These are phyloP conservation scores for Catotricha subobsoleta DNA, from an alignment of 2,888 invertebrate species.

Conservation along the genomic window DNA sequence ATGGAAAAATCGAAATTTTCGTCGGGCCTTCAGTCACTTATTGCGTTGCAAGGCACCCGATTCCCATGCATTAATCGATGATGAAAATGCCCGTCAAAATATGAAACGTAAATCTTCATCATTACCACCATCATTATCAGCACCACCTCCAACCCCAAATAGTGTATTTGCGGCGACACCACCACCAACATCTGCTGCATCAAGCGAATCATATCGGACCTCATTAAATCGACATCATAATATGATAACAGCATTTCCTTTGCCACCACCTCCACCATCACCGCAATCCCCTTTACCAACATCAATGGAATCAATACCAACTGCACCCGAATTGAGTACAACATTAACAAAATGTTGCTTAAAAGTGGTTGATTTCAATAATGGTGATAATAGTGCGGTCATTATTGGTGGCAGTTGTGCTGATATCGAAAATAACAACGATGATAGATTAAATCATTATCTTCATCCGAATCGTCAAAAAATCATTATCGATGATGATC, in stretches of 20 bases:
- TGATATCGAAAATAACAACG: slow-evolving; percentile 4
- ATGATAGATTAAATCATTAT: neutral
- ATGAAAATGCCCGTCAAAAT: slow-evolving; percentile 4
- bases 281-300: neutral
- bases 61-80: slow-evolving; percentile 7
- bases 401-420: too few relatives aligned
- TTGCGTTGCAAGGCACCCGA: slow-evolving; percentile 47
- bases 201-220: neutral
- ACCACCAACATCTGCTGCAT: neutral
- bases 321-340: slow-evolving; percentile 1
- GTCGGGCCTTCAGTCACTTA: slow-evolving; percentile 49
- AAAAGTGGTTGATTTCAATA: too few relatives aligned
- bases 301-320: neutral
- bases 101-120: slow-evolving; percentile 5
- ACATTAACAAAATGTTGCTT: too few relatives aligned
- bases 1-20: slow-evolving; percentile 66
- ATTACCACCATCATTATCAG: slow-evolving; percentile 2
- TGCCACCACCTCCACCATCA: slow-evolving; percentile 3
- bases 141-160: slow-evolving; percentile 2
- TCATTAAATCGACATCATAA: slow-evolving; percentile 2
- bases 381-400: too few relatives aligned
- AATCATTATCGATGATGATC: slow-evolving; percentile 2
- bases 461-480: neutral
- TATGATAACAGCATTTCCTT: neutral
- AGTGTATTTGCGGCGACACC: slow-evolving; percentile 3